These are phyloP conservation scores for Cirrhinus mrigala DNA, from an alignment of 2,797 vertebrate species.

Conservation along the genomic window DNA sequence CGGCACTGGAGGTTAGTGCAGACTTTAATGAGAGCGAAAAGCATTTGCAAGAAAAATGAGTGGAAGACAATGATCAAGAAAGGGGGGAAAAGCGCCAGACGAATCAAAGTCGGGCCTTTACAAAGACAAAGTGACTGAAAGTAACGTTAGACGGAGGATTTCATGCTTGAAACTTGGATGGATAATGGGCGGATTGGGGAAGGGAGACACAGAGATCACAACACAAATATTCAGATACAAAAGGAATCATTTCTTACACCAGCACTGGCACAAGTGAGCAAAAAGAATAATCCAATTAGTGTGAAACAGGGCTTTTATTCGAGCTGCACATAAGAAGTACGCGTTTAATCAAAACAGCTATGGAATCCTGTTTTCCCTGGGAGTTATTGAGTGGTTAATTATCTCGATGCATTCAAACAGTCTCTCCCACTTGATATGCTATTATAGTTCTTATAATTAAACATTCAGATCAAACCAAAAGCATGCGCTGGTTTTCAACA, in stretches of 20 bases:
- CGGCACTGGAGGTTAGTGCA: slow-evolving; percentile 41
- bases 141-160: slow-evolving; percentile 40
- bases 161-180: slow-evolving; percentile 35
- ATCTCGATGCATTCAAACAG: slow-evolving; percentile 65
- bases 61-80: slow-evolving; percentile 42
- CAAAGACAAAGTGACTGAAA: slow-evolving; percentile 32
- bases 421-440: slow-evolving; percentile 65
- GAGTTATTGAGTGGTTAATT: slow-evolving; percentile 78
- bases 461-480: slow-evolving; percentile 63
- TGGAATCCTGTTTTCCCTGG: slow-evolving; percentile 61
- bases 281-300: slow-evolving; percentile 74
- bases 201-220: slow-evolving; percentile 23
- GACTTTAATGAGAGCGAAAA: slow-evolving; percentile 47
- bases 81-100: not conserved
- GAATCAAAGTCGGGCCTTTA: slow-evolving; percentile 33
- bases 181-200: slow-evolving; percentile 40
- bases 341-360: slow-evolving; percentile 76
- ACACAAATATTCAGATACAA: slow-evolving; percentile 46
- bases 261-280: slow-evolving; percentile 36
- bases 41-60: slow-evolving; percentile 46
- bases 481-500: slow-evolving; percentile 54
- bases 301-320: slow-evolving; percentile 73
- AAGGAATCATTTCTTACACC: slow-evolving; percentile 57
- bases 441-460: slow-evolving; percentile 76
- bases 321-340: slow-evolving; percentile 67